These are phyloP conservation scores for Rhizoglyphus robini DNA, from an alignment of 1,140 invertebrate genomes.

Conservation along the genomic window DNA sequence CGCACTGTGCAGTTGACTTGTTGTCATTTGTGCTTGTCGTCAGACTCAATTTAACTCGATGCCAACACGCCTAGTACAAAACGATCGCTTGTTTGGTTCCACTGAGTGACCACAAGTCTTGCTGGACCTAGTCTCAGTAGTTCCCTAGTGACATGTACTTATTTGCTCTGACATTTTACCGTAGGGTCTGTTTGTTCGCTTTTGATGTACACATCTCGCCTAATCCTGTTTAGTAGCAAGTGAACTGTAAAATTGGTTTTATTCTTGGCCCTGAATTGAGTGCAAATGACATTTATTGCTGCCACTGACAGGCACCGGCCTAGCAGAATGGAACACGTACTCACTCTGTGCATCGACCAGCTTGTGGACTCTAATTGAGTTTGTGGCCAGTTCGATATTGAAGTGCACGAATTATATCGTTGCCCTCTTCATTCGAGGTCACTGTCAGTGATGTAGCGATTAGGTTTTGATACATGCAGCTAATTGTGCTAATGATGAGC, in stretches of 20 bases:
- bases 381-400: too few relatives aligned
- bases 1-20: background rate
- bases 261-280: too few relatives aligned
- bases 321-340: too few relatives aligned
- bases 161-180: too few relatives aligned
- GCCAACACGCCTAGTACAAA: conserved; percentile 8
- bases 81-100: background rate
- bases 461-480: background rate
- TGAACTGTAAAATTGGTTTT: conserved; percentile 3
- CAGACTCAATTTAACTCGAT: background rate
- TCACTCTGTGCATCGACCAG: too few relatives aligned
- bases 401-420: background rate
- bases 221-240: conserved; percentile 2
- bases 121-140: background rate
- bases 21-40: background rate
- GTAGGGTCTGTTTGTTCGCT: too few relatives aligned
- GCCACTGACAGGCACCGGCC: too few relatives aligned
- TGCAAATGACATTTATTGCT: too few relatives aligned
- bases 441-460: background rate
- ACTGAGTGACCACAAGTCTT: background rate
- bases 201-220: too few relatives aligned
- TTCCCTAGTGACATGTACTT: too few relatives aligned
- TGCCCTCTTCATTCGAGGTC: background rate
- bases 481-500: conserved; percentile 11
- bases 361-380: too few relatives aligned